Evolutionary conservation across 2,888 invertebrate species (phyloP).

Genomic region (Heliconius ismenius): DNA sequence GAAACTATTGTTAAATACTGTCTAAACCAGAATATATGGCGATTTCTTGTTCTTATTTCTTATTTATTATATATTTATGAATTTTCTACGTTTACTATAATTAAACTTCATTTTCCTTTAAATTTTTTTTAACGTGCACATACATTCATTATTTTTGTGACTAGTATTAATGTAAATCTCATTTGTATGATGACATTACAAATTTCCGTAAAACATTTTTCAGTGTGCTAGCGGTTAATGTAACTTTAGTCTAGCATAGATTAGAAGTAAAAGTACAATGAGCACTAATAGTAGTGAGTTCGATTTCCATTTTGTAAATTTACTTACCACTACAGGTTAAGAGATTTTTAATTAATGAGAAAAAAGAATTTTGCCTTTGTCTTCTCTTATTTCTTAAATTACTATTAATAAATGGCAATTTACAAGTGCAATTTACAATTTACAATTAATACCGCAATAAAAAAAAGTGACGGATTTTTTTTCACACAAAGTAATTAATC

Average conservation of each 20-base stretch:
- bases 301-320: background rate
- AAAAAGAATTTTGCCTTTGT: background rate
- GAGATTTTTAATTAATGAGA: no score
- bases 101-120: no score
- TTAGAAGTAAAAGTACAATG: background rate
- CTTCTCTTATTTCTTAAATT: background rate
- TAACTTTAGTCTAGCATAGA: background rate
- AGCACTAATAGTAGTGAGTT: background rate
- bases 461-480: background rate
- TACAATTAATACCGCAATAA: background rate
- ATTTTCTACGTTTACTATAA: background rate
- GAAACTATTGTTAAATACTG: conserved; percentile 9
- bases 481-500: conserved; percentile 8
- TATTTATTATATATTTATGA: background rate
- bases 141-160: background rate
- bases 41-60: background rate
- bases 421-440: no score
- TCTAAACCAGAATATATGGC: background rate
- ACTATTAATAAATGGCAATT: background rate
- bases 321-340: no score
- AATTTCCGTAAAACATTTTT: conserved; percentile 8
- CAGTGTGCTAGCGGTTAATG: background rate
- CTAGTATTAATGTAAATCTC: background rate
- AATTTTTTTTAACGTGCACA: no score
- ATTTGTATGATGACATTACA: background rate